Percentiles rank a stretch among this genome's conserved stretches.
Evolutionary conservation across 1,140 invertebrate species (phyloP).

Genomic region (Lanistes nyassanus): DNA sequence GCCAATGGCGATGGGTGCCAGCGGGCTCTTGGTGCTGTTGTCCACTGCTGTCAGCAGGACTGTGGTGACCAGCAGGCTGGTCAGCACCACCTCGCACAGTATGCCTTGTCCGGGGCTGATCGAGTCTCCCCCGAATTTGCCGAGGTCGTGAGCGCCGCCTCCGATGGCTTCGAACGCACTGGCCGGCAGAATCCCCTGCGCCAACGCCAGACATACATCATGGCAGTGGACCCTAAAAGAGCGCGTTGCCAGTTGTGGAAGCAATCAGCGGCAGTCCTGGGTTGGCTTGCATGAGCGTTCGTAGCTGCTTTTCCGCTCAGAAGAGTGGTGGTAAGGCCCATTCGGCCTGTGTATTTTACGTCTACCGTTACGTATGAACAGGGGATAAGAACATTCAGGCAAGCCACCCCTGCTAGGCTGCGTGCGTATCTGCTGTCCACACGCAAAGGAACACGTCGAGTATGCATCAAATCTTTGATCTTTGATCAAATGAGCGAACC

Average conservation of each 20-base stretch:
- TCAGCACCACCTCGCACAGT: conserved; percentile 58
- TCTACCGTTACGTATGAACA: too few relatives aligned
- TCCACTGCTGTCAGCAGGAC: conserved; percentile 60
- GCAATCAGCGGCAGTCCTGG: too few relatives aligned
- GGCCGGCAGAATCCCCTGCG: conserved; percentile 41
- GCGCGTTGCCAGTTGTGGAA: too few relatives aligned
- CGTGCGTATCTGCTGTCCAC: too few relatives aligned
- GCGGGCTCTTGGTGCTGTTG: conserved; percentile 35
- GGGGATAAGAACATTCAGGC: too few relatives aligned
- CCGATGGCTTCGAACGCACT: conserved; percentile 32
- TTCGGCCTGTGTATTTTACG: too few relatives aligned
- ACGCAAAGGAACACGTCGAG: neutral
- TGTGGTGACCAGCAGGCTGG: conserved; percentile 55
- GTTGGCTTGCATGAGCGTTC: neutral
- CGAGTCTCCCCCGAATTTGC: neutral
- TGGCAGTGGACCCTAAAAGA: neutral
- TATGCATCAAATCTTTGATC: too few relatives aligned
- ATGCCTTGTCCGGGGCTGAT: conserved; percentile 45
- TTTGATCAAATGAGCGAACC: too few relatives aligned
- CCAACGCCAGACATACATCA: neutral
- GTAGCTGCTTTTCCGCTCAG: too few relatives aligned
- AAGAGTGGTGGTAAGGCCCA: too few relatives aligned
- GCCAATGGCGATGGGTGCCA: conserved; percentile 64
- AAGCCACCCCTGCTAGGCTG: too few relatives aligned
- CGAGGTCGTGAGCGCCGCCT: conserved; percentile 38